Base-by-base conservation (phyloP, 2,888 invertebrate species). In the Thyatira batis region DNA sequence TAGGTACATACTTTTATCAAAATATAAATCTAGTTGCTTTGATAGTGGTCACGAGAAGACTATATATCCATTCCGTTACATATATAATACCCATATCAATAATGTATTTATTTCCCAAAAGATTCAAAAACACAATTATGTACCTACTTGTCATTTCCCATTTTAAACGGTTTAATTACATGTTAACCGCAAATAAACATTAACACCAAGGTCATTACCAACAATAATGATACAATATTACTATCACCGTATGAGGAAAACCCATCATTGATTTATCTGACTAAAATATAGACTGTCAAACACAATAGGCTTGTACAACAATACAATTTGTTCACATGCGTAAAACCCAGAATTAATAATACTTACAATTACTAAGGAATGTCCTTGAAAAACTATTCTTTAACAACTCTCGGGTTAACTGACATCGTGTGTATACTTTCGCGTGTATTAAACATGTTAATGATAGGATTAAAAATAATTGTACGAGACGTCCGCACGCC, bases 301-400 rank as follows among this genome's bases (percentile, higher is more conserved):
- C 17, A 39, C 39, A 39, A 46, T 28, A 21, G 17, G 25, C 49
- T 39, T 11, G 48, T 20, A 20, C 5, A 48, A 48, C 27, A 48
- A 51, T 39, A 39, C 6, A 39, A 39, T n/a, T 44, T 44, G 45
- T 43, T 28, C 50, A 30, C 25, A 30, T 33, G 28, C 8, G 45
- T 23, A 51, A 55, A 56, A 49, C 11, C 48, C 30, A 39, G 8
- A 50, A 52, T 5, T 21, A 50, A 50, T 17, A 50, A 23, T 67
- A 94, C 95, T 94, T 83, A 95, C 95, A 96, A 80, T 95, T 94
- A 75, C 95, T 95, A 52, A 96, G 85, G 71, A 94, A 94, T 33
- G 93, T 94, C 78, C 95, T 93, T 61, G 94, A 92, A 70, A 95
- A 94, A 65, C 93, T 93, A 64, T 93, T 93, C 62, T 92, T 93